Base-by-base conservation (phyloP, 2,113 vertebrate species). In the Sterrhoptilus dennistouni region DNA sequence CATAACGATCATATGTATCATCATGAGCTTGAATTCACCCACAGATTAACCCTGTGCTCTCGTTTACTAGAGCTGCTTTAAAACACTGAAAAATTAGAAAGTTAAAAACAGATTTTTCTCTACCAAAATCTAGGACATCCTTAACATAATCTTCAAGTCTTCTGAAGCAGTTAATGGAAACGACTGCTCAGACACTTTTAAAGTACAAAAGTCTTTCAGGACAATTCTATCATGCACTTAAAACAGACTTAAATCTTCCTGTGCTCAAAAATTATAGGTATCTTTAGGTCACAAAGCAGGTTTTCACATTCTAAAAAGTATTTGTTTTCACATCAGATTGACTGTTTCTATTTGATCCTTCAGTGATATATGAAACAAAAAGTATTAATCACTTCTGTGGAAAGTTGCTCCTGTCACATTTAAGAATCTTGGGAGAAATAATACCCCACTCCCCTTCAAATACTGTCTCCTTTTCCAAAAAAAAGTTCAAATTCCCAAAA, bases 401-500 rank as follows among this genome's bases (percentile, higher is more conserved):
- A 45, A 92, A 93, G 85, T 56, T 80, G 38, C 23, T 93, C 77
- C 59, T 28, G 38, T 49, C 50, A 80, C 45, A 90, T 74, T 76
- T 85, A 66, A 85, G 31, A 65, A 56, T 2, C 7, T 1, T 47
- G 7, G 11, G 29, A 89, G 35, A 70, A 86, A 49, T 23, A 96
- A 70, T 8, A 12, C 6, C 5, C 21, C 29, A 69, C 14, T 3
- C 11, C 7, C 47, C 28, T 50, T 5, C 24, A 74, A 36, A 87
- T 13, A 65, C 14, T 6, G 7, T 23, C 13, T 74, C 52, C 11
- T 53, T 52, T 82, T 35, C 7, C 1, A 42, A 47, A 66, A 49
- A 36, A 31, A 35, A 27, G 25, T 5, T 38, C 15, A n/a, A 14
- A 77, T 53, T 77, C 36, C n/a, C 14, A 87, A 44, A 57, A 57